Evolutionary conservation across 92 coral and sea anemone species (phyloP).

Genomic region (Porites evermanni): DNA sequence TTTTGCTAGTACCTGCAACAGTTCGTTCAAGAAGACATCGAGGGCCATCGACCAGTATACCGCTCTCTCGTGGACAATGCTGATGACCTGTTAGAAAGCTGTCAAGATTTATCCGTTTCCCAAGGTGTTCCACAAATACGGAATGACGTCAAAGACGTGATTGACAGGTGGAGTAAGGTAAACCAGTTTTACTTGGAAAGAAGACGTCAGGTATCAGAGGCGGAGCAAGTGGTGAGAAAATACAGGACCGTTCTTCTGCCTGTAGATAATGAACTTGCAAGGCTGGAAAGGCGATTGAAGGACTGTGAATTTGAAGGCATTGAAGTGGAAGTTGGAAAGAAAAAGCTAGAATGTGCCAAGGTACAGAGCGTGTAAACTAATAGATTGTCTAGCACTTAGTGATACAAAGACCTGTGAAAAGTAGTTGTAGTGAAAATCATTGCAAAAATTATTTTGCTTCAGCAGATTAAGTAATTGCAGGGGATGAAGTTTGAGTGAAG

Average conservation of each 20-base stretch:
- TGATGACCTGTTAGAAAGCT: slow-evolving; percentile 78
- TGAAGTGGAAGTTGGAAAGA: slow-evolving; percentile 75
- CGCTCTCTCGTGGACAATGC: slow-evolving; percentile 77
- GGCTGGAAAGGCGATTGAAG: slow-evolving; percentile 74
- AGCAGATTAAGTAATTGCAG: too few relatives aligned
- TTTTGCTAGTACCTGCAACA: slow-evolving; percentile 72
- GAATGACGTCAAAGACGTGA: slow-evolving; percentile 73
- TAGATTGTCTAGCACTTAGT: too few relatives aligned
- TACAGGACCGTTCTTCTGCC: slow-evolving; percentile 84
- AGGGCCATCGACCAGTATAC: slow-evolving; percentile 94
- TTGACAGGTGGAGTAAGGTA: slow-evolving; percentile 82
- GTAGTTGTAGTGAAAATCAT: too few relatives aligned
- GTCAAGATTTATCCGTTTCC: slow-evolving; percentile 78
- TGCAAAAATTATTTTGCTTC: too few relatives aligned
- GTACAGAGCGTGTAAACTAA: slow-evolving; percentile 33
- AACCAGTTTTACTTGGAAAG: slow-evolving; percentile 83
- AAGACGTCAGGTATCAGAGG: slow-evolving; percentile 77
- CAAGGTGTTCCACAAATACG: slow-evolving; percentile 86
- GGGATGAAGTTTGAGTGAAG: too few relatives aligned
- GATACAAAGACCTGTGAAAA: too few relatives aligned
- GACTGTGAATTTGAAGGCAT: slow-evolving; percentile 89
- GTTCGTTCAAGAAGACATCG: slow-evolving; percentile 95
- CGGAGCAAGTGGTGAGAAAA: slow-evolving; percentile 85
- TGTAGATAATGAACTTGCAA: slow-evolving; percentile 77
- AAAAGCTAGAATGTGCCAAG: slow-evolving; percentile 69